phyloP scores from a whole-genome alignment of 2,888 invertebrate genomes.

The Melipona beecheii region DNA sequence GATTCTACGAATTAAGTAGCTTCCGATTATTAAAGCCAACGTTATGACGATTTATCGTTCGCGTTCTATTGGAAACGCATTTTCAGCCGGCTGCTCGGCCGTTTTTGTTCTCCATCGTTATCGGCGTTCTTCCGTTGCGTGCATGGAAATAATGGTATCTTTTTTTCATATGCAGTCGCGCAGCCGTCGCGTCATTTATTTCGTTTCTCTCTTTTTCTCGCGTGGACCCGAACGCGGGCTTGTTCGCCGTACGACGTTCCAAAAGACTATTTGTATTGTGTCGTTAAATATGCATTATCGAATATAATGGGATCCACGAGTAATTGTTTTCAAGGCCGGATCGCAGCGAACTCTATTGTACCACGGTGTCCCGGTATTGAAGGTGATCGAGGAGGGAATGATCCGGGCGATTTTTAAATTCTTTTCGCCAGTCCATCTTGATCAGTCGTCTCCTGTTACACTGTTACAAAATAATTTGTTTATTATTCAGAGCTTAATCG shows the following conservation, averaged over 20 bases:
- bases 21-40: slow-evolving; percentile 56
- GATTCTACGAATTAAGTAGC: slow-evolving; percentile 57
- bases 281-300: too few species aligned
- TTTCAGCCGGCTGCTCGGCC: not conserved
- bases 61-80: slow-evolving; percentile 44
- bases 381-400: too few species aligned
- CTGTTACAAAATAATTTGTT: too few species aligned
- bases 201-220: not conserved
- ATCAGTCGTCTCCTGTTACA: too few species aligned
- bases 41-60: slow-evolving; percentile 45
- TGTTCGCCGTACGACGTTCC: not conserved
- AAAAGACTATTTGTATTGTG: too few species aligned
- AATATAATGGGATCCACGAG: too few species aligned
- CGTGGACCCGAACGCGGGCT: not conserved
- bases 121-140: not conserved
- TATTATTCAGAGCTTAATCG: too few species aligned
- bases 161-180: not conserved
- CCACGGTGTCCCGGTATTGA: too few species aligned
- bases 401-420: too few species aligned
- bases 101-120: not conserved
- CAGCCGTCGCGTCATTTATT: not conserved
- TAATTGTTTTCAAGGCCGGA: too few species aligned
- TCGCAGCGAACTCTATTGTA: too few species aligned
- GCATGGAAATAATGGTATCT: not conserved
- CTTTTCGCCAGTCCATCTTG: too few species aligned